Conservation (phyloP, 2,888 invertebrate genomes). For the Heteropelma amictum region DNA sequence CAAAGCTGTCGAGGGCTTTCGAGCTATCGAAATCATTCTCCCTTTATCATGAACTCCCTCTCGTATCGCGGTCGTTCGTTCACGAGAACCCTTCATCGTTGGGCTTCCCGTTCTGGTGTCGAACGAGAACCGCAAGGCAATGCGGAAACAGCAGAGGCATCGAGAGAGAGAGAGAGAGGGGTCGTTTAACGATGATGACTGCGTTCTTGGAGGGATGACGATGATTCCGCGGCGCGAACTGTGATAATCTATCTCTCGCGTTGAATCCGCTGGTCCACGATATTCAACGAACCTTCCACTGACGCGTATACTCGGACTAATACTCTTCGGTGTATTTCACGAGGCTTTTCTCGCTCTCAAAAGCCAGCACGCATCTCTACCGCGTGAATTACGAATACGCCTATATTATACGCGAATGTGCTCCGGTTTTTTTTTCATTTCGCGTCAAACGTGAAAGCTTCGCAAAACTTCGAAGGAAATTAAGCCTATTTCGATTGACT, state of each 20-base stretch:
- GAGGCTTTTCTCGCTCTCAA: not conserved
- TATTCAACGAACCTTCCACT: too few species aligned
- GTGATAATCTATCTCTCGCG: slow-evolving; percentile 52
- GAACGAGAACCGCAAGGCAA: slow-evolving; percentile 13
- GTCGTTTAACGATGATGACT: slow-evolving; percentile 68
- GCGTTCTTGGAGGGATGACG: slow-evolving; percentile 53
- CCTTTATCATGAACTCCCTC: not conserved
- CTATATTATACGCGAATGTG: not conserved
- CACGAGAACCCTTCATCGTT: slow-evolving; percentile 38
- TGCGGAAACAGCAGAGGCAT: too few species aligned
- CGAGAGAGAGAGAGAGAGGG: slow-evolving; percentile 28
- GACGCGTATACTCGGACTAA: too few species aligned
- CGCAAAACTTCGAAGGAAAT: too few species aligned
- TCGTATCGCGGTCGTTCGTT: slow-evolving; percentile 21
- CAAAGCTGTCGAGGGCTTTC: slow-evolving; percentile 15
- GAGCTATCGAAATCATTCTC: slow-evolving; percentile 30
- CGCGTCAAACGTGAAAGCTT: too few species aligned
- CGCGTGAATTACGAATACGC: too few species aligned
- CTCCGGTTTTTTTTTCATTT: not conserved
- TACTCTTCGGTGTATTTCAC: not conserved
- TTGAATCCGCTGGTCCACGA: too few species aligned
- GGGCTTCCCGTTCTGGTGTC: slow-evolving; percentile 9
- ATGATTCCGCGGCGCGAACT: slow-evolving; percentile 61
- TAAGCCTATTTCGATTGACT: too few species aligned
- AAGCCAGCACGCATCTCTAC: not conserved